Base-by-base conservation (phyloP, 2,113 vertebrate genomes). In the Dendrocopos noguchii region DNA sequence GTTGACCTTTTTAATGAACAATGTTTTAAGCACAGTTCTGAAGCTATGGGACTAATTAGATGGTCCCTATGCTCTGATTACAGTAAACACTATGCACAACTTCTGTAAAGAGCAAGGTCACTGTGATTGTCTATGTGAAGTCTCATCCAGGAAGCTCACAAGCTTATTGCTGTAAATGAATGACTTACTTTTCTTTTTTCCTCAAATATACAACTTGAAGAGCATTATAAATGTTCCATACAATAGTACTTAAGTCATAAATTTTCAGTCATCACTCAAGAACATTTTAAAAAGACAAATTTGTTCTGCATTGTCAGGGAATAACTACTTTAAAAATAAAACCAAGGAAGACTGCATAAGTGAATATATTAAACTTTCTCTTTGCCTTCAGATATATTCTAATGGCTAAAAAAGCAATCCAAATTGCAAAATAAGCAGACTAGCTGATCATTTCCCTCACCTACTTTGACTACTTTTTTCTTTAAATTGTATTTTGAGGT, bases 21-120 rank as follows among this genome's bases (percentile, higher is more conserved):
- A 64, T 92, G 64, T 79, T 94, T 94, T 91, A 91, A 88, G 29
- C 27, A 81, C 20, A 59, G 2, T 28, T 91, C 57, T 22, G 81
- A 87, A 94, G 92, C 80, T 74, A 47, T 89, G 91, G 94, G 78
- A 93, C 75, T 93, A 95, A 96, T 92, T 95, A 95, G 67, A 24
- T 66, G 19, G 52, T 61, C 87, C 72, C 55, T 87, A 88, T 91
- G 84, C 46, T 89, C 71, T 77, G 64, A 87, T 91, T 94, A 63
- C 42, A 60, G 47, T 63, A 93, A 87, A 93, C 27, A 75, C 64
- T 78, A 78, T 68, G 70, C 55, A 81, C 16, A 89, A 84, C 14
- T 87, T 84, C 39, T 77, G 7, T 59, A 89, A 91, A 78, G 59
- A 88, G 36, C 80, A 87, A 94, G 79, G 87, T 89, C 87, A 74